Evolutionary conservation across 1,140 invertebrate species (phyloP), one percentile per base, ranked within the genome.

Genomic region (fruit fly (Drosophila melanogaster)): DNA sequence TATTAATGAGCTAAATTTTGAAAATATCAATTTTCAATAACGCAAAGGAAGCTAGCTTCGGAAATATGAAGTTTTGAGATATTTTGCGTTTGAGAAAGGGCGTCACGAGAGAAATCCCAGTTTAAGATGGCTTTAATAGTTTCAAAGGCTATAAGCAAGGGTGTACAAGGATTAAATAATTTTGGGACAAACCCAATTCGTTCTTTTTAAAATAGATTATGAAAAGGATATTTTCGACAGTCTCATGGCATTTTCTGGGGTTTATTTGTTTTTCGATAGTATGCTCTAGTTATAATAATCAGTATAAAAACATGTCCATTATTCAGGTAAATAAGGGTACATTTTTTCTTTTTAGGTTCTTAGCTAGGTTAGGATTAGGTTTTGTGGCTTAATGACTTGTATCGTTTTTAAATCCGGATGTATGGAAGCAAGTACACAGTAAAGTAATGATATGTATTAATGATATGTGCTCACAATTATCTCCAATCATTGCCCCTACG

Each of bases 191-290:
- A 67, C 19, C 30, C 43, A 41, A 19, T 40, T 30, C 49, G 71
- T 53, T 41, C 24, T 62, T 51, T 71, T 62, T 77, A 72, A 77
- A 79, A 66, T 72, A 61, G 81, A 84, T 84, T 65, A 77, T 33
- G 54, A 64, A 53, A 66, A 49, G 33, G 44, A 75, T 64, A 80
- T 43, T 11, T 64, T 6, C 15, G n/a, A 61, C 8, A 19, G 24
- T 30, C 19, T 33, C 6, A 35, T 41, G 19, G 24, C 38, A 15
- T 40, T 69, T 70, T 37, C 15, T 17, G 11, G 12, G 24, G 14
- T 37, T 44, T 50, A 14, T 47, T 17, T 30, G 30, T 61, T 59
- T 51, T 37, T 24, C 15, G 33, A 33, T 69, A 26, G 44, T 33
- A 17, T 74, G 30, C 30, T 30, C 30, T 30, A 8, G 7, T 30